phyloP scores from a whole-genome alignment of 2,888 invertebrate genomes.

The Watsonalla binaria region DNA sequence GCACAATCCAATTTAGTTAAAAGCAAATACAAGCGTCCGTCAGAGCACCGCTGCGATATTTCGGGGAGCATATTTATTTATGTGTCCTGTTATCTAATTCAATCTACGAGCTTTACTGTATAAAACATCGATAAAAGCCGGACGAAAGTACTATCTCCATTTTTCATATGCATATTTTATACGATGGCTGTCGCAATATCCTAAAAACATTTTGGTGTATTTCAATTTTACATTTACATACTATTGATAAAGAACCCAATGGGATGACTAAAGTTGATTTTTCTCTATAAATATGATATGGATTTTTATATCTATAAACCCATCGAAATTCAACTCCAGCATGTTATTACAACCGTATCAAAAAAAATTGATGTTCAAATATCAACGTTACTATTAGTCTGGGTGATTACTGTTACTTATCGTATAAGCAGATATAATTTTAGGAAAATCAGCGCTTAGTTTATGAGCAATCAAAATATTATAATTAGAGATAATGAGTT shows the following conservation, averaged over 20 bases:
- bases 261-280: no score
- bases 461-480: no score
- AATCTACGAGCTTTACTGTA: conserved; percentile 19
- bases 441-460: no score
- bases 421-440: no score
- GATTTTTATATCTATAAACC: no score
- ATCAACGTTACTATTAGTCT: no score
- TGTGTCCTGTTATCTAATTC: conserved; percentile 29
- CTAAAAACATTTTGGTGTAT: not conserved
- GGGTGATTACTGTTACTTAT: no score
- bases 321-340: no score
- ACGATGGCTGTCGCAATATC: not conserved
- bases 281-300: no score
- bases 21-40: conserved; percentile 38
- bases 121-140: conserved; percentile 11
- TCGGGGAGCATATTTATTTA: conserved; percentile 33
- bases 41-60: conserved; percentile 21
- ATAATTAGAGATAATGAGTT: no score
- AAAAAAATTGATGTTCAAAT: no score
- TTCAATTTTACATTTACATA: not conserved
- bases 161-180: conserved; percentile 1
- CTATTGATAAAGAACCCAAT: not conserved
- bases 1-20: conserved; percentile 47
- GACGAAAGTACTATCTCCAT: not conserved
- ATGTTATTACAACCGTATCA: no score